A percentile compares a stretch with the other conserved stretches of the same genome.
Conservation (phyloP, 2,113 vertebrate species). For the Pluvialis apricaria region DNA sequence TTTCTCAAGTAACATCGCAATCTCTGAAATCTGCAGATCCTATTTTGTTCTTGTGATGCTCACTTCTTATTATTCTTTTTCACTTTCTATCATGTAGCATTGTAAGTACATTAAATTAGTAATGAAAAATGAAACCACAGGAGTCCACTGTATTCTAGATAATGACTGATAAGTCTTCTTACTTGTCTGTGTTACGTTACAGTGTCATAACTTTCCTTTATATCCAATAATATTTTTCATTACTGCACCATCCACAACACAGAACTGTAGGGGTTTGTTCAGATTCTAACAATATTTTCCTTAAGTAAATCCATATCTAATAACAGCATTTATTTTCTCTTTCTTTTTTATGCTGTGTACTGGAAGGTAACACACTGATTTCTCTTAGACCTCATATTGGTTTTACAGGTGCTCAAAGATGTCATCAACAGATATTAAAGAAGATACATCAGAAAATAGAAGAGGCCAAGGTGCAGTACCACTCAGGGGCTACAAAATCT, state of each 20-base stretch:
- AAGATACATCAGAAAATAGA: conserved; percentile 39
- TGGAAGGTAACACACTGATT: neutral
- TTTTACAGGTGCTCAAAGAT: conserved; percentile 51
- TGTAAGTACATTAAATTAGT: conserved; percentile 49
- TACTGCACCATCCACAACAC: neutral
- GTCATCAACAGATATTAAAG: conserved; percentile 54
- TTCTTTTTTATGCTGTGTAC: neutral
- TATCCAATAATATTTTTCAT: conserved; percentile 51
- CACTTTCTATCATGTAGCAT: conserved; percentile 51
- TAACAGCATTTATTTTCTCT: conserved; percentile 47
- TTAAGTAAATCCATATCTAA: conserved; percentile 52
- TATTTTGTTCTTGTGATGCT: neutral
- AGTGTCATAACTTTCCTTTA: conserved; percentile 46
- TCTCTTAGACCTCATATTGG: conserved; percentile 29
- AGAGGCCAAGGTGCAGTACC: neutral
- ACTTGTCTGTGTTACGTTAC: conserved; percentile 14
- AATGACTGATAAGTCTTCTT: conserved; percentile 39
- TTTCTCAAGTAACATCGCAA: conserved; percentile 32
- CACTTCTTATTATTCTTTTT: neutral
- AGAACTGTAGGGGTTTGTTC: conserved; percentile 44
- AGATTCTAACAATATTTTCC: conserved; percentile 48
- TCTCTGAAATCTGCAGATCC: neutral
- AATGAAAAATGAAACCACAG: conserved; percentile 52
- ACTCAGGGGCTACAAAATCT: neutral
- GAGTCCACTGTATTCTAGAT: conserved; percentile 7